Conservation (phyloP, 2,797 vertebrate genomes). For the Notoglanidium macrostoma region DNA sequence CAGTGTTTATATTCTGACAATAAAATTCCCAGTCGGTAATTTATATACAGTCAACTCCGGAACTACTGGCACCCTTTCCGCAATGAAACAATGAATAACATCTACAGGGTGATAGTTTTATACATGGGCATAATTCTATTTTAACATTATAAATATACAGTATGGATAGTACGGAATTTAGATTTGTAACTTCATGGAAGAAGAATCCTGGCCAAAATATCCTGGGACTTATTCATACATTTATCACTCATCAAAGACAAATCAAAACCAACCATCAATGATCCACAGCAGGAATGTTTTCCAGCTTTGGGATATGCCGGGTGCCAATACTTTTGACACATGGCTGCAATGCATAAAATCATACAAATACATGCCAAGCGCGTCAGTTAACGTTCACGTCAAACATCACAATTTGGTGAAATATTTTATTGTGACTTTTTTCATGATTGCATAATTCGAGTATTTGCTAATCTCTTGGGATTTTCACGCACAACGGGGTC, state of each 20-base stretch:
- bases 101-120: neutral
- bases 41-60: neutral
- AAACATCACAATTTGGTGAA: neutral
- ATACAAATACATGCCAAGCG: neutral
- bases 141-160: neutral
- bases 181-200: neutral
- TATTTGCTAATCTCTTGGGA: no score
- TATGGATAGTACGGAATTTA: neutral
- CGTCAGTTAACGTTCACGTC: neutral
- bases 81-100: neutral
- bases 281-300: neutral
- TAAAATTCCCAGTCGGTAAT: neutral
- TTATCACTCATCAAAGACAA: neutral
- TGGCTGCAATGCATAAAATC: neutral
- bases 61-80: neutral
- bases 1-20: slow-evolving; percentile 6
- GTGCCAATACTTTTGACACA: neutral
- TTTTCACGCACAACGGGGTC: no score
- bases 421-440: neutral
- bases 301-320: neutral
- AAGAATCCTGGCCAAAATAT: neutral
- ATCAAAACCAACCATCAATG: neutral
- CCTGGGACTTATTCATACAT: neutral
- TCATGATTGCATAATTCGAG: neutral
- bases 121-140: neutral